Conservation (phyloP, 2,888 invertebrate species). For the Mayetiola destructor region DNA sequence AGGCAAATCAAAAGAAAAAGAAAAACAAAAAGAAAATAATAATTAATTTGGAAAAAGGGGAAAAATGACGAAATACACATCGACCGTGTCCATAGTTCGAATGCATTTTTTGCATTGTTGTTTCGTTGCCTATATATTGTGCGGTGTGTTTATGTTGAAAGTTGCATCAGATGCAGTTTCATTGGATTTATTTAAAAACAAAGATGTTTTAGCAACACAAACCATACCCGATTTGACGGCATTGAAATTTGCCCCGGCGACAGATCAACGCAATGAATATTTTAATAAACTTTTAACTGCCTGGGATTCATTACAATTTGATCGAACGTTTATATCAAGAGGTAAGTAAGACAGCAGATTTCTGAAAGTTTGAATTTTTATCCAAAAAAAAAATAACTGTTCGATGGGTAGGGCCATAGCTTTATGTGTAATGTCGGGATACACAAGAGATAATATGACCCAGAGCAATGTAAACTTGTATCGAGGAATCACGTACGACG, state of each 20-base stretch:
- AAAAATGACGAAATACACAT: not conserved
- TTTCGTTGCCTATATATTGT: not conserved
- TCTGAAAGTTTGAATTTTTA: no score
- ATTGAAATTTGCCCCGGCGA: not conserved
- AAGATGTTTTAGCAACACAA: constrained; percentile 14
- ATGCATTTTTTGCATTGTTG: constrained; percentile 6
- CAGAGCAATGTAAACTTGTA: no score
- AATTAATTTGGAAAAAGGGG: not conserved
- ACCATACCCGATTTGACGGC: constrained; percentile 15
- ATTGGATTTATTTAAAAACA: constrained; percentile 14
- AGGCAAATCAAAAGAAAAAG: not conserved
- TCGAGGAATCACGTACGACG: no score
- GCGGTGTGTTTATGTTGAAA: not conserved
- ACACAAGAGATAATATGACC: no score
- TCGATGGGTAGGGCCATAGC: not conserved
- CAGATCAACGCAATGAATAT: constrained; percentile 9
- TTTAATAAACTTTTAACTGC: not conserved
- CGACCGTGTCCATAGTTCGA: not conserved
- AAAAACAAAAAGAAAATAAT: not conserved
- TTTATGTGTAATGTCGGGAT: not conserved
- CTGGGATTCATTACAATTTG: constrained; percentile 11
- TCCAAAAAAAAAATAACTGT: no score
- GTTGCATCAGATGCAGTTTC: not conserved
- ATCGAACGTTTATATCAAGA: not conserved
- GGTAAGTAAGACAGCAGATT: not conserved